Conservation (phyloP, 2,797 vertebrate genomes). For the Nannoperca obscura region DNA sequence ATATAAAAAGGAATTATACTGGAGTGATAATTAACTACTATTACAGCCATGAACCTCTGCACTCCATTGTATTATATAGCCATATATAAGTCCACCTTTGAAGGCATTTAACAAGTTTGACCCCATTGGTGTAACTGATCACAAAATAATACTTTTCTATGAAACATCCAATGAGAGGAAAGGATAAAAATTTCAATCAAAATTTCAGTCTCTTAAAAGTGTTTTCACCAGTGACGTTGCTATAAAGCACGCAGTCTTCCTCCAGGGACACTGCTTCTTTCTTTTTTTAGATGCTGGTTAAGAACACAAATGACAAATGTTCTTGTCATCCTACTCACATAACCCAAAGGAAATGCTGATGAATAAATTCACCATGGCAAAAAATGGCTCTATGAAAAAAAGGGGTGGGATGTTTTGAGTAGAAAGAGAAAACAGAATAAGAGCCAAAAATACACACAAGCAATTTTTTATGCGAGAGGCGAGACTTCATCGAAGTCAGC, state of each 20-base stretch:
- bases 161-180: background rate
- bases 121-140: background rate
- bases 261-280: slow-evolving; percentile 4
- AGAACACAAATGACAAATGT: slow-evolving; percentile 42
- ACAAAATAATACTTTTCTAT: background rate
- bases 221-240: background rate
- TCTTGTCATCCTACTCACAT: slow-evolving; percentile 28
- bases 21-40: background rate
- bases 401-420: slow-evolving; percentile 29
- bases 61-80: too few relatives aligned
- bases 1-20: background rate
- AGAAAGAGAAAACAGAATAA: slow-evolving; percentile 16
- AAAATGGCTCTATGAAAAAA: slow-evolving; percentile 14
- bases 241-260: background rate
- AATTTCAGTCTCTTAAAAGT: background rate
- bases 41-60: background rate
- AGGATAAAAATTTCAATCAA: background rate
- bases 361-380: slow-evolving; percentile 26
- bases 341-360: slow-evolving; percentile 32
- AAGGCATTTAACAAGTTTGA: background rate
- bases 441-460: slow-evolving; percentile 11
- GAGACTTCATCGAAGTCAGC: slow-evolving; percentile 40
- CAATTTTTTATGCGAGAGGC: slow-evolving; percentile 12
- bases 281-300: slow-evolving; percentile 19
- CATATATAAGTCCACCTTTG: too few relatives aligned